Percentiles rank a stretch among this genome's conserved stretches.
Evolutionary conservation across 2,797 vertebrate genomes (phyloP).

Genomic region (Rhinatrema bivittatum): DNA sequence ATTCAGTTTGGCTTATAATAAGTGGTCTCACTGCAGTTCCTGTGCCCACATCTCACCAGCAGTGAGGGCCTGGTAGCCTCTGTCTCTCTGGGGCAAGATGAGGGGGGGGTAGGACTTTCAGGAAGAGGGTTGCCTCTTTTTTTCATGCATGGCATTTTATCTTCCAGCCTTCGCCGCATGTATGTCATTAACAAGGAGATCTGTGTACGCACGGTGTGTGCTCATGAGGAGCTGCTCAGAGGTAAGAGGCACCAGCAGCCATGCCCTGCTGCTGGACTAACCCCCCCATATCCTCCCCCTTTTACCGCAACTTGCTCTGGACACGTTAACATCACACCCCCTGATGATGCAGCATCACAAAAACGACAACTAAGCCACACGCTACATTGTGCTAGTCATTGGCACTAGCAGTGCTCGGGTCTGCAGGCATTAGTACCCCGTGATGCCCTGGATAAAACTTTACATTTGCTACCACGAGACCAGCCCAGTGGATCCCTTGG

Average conservation of each 20-base stretch:
- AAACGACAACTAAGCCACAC: too few species aligned
- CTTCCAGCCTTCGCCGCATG: constrained; percentile 74
- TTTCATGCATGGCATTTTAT: background rate
- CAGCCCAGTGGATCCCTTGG: too few species aligned
- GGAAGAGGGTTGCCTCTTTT: rapidly evolving
- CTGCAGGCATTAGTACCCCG: too few species aligned
- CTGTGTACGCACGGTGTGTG: constrained; percentile 86
- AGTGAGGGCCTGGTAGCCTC: background rate
- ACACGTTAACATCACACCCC: background rate
- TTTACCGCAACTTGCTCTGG: background rate
- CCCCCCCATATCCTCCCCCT: rapidly evolving
- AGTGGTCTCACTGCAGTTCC: too few species aligned
- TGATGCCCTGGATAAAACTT: too few species aligned
- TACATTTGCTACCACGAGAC: too few species aligned
- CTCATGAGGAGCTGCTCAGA: constrained; percentile 87
- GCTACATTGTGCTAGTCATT: too few species aligned
- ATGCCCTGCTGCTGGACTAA: rapidly evolving
- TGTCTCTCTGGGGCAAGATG: background rate
- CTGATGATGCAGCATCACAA: background rate
- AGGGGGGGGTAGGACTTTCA: too few species aligned
- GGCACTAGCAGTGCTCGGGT: too few species aligned
- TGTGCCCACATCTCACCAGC: too few species aligned
- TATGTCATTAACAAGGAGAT: constrained; percentile 93
- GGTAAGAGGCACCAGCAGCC: constrained; percentile 57
- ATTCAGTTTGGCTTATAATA: too few species aligned